phyloP scores from a whole-genome alignment of 2,888 invertebrate species.

The Pyralis farinalis region DNA sequence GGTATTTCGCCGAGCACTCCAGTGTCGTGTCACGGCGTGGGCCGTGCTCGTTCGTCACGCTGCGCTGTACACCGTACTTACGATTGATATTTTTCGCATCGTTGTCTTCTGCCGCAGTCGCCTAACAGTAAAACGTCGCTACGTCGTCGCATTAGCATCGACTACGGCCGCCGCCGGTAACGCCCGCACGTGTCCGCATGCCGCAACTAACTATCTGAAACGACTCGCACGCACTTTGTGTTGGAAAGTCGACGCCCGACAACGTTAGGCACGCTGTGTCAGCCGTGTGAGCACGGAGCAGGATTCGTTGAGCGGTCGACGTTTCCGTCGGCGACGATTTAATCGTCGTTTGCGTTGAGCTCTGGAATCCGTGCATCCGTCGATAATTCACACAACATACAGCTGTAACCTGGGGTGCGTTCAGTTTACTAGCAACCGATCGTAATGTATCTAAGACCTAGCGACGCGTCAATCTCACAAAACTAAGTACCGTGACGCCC shows the following conservation, averaged over 20 bases:
- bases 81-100: conserved; percentile 43
- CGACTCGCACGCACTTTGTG: conserved; percentile 64
- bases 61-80: conserved; percentile 51
- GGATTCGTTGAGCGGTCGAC: conserved; percentile 9
- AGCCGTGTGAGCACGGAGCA: conserved; percentile 20
- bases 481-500: too few species aligned
- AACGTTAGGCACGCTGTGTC: conserved; percentile 31
- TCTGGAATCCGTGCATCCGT: conserved; percentile 11
- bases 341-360: conserved; percentile 8
- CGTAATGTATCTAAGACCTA: too few species aligned
- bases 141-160: conserved; percentile 44
- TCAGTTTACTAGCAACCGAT: background rate
- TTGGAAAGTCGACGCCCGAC: conserved; percentile 46
- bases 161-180: conserved; percentile 50
- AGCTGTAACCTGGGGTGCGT: conserved; percentile 5
- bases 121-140: conserved; percentile 51
- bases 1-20: too few species aligned
- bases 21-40: background rate
- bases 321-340: background rate
- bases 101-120: conserved; percentile 47
- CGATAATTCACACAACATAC: background rate
- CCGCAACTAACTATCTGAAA: conserved; percentile 69
- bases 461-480: background rate
- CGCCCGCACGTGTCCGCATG: conserved; percentile 40
- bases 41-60: conserved; percentile 18